phyloP scores from a whole-genome alignment of 2,888 invertebrate genomes.

The Rotaria socialis region DNA sequence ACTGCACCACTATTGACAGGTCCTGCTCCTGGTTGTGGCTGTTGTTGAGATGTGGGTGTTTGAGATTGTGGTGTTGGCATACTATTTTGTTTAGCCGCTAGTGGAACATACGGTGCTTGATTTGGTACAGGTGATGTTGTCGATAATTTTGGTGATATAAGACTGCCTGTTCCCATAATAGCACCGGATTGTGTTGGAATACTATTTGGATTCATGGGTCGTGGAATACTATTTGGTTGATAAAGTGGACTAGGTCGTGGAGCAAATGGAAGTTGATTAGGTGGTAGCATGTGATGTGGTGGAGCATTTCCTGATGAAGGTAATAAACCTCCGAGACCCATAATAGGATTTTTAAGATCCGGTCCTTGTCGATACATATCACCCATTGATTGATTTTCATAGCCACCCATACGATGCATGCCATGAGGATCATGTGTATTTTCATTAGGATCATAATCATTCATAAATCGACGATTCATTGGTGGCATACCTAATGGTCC shows the following conservation, averaged over 20 bases:
- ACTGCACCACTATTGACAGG: background rate
- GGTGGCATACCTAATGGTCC: background rate
- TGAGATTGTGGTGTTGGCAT: background rate
- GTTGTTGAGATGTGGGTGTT: background rate
- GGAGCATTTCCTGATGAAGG: background rate
- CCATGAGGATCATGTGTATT: background rate
- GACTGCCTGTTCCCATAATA: background rate
- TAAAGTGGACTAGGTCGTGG: background rate
- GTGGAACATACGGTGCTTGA: slow-evolving; percentile 22
- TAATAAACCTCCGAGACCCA: slow-evolving; percentile 19
- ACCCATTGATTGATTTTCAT: background rate
- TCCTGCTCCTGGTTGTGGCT: background rate
- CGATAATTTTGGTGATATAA: background rate
- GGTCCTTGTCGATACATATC: background rate
- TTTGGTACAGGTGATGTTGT: slow-evolving; percentile 28
- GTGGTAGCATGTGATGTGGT: slow-evolving; percentile 14
- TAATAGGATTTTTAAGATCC: background rate
- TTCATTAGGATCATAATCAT: slow-evolving; percentile 15
- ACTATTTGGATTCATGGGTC: slow-evolving; percentile 26
- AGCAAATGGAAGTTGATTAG: background rate
- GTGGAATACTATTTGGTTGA: slow-evolving; percentile 35
- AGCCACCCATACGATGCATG: background rate
- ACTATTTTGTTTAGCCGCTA: background rate
- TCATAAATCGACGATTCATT: slow-evolving; percentile 23
- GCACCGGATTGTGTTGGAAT: background rate